These are phyloP conservation scores for Entomyzon cyanotis DNA, from an alignment of 2,113 vertebrate species.

Conservation along the genomic window DNA sequence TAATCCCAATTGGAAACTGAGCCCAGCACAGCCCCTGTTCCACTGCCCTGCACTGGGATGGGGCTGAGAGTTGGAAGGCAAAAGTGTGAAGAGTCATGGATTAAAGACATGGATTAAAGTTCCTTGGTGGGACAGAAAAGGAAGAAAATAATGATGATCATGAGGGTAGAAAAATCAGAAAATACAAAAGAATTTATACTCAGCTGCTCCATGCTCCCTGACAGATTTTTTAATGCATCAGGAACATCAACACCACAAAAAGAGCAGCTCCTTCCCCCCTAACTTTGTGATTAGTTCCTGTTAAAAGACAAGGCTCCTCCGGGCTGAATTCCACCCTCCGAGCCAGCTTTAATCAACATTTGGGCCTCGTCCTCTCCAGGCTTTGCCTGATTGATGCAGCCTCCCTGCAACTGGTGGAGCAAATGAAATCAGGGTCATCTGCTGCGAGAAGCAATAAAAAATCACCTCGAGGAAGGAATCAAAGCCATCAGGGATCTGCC, in stretches of 20 bases:
- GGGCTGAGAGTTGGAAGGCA: not conserved
- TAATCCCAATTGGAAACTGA: not conserved
- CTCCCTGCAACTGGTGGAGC: not conserved
- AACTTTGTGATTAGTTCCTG: not conserved
- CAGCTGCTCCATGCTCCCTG: fast-evolving
- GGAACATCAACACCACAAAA: not conserved
- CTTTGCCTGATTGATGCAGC: not conserved
- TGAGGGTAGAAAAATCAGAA: not conserved
- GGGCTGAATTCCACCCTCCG: not conserved
- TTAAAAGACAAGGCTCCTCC: conserved; percentile 3
- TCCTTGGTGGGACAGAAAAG: not conserved
- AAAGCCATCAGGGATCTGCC: not conserved
- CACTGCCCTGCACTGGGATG: not conserved
- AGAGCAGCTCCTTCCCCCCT: not conserved
- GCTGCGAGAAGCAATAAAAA: conserved; percentile 16
- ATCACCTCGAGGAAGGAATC: conserved; percentile 11
- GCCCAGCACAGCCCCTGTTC: no score
- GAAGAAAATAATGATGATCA: not conserved
- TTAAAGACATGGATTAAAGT: no score
- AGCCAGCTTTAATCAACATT: conserved; percentile 36
- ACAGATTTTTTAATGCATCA: not conserved
- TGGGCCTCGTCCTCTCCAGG: not conserved
- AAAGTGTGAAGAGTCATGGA: not conserved
- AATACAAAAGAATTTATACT: not conserved
- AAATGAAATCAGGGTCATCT: conserved; percentile 36